Conservation (phyloP, 2,113 vertebrate genomes). For the Alaudala cheleensis region DNA sequence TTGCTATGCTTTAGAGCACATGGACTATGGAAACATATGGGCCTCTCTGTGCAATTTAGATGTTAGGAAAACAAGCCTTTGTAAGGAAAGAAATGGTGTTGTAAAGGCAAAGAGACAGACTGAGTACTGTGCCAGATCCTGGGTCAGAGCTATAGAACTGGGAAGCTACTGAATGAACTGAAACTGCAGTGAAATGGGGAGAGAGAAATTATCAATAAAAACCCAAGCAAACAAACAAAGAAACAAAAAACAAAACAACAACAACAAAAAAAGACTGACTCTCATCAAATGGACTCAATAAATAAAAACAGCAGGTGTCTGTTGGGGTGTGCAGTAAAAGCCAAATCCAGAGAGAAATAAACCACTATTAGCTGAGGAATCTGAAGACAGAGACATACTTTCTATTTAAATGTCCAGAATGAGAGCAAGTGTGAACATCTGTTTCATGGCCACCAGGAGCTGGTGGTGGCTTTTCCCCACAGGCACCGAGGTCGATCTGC, state of each 20-base stretch:
- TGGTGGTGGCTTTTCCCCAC: not conserved
- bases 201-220: not conserved
- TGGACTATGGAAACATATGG: not conserved
- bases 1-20: not conserved
- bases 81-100: not conserved
- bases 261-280: not conserved
- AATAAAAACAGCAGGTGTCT: not conserved
- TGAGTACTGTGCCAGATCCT: not conserved
- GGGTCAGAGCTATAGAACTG: not conserved
- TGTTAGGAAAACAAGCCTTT: not conserved
- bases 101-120: not conserved
- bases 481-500: accelerated
- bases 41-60: not conserved
- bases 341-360: not conserved
- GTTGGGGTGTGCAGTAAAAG: not conserved
- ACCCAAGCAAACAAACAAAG: not conserved
- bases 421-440: not conserved
- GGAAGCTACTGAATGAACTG: not conserved
- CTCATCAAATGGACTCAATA: not conserved
- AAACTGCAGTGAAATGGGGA: not conserved
- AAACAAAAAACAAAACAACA: not conserved
- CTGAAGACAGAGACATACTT: not conserved
- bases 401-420: not conserved
- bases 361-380: not conserved
- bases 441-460: not conserved